These are phyloP conservation scores for Salpingus planirostris DNA, from an alignment of 2,888 invertebrate species.

Conservation along the genomic window DNA sequence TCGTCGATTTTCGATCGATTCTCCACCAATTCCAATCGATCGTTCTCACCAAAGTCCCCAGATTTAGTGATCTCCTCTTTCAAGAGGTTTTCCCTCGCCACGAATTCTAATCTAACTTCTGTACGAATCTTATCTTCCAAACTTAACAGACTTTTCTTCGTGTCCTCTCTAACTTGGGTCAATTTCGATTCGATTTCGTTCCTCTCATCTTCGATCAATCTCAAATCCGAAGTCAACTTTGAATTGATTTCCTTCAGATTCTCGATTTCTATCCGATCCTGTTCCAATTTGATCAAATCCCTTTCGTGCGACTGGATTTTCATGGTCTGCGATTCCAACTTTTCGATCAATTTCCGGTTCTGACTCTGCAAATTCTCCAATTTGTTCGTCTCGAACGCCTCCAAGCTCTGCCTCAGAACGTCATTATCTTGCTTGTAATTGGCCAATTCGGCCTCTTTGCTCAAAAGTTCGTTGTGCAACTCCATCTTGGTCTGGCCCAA, in stretches of 20 bases:
- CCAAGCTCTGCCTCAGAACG: constrained; percentile 24
- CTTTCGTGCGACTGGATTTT: constrained; percentile 32
- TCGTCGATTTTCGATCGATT: constrained; percentile 29
- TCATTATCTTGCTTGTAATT: constrained; percentile 34
- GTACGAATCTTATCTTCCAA: constrained; percentile 31
- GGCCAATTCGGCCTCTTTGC: constrained; percentile 34
- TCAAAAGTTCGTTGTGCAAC: constrained; percentile 37
- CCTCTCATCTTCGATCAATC: constrained; percentile 5
- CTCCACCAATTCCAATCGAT: no score
- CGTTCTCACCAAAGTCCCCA: no score
- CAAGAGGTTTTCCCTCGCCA: constrained; percentile 22
- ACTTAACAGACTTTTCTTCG: constrained; percentile 30
- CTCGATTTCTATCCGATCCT: constrained; percentile 29
- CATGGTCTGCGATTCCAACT: constrained; percentile 31
- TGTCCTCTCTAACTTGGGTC: constrained; percentile 40
- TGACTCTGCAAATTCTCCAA: constrained; percentile 35
- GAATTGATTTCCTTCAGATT: constrained; percentile 12
- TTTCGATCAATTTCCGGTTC: constrained; percentile 38
- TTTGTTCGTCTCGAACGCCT: constrained; percentile 26
- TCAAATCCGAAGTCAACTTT: constrained; percentile 16
- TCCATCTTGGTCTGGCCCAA: constrained; percentile 39
- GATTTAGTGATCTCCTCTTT: constrained; percentile 24
- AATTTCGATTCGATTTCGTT: constrained; percentile 8
- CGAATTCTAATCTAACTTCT: constrained; percentile 24
- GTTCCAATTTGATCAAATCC: constrained; percentile 34